Conservation (phyloP, 2,888 invertebrate genomes). For the Scaeva pyrastri region DNA sequence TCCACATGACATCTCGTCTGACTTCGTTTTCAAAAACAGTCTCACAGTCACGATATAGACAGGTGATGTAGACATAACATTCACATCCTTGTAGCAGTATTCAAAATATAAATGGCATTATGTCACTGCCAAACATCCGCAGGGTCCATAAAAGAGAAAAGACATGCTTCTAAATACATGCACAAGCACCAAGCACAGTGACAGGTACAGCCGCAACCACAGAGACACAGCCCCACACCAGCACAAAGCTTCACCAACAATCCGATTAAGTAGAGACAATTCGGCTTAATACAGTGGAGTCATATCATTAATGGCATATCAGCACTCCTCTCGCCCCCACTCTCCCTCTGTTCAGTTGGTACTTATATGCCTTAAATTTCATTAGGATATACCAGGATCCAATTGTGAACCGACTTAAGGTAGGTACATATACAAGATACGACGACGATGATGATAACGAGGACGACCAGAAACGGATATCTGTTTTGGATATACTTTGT, state of each 20-base stretch:
- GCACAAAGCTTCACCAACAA: constrained; percentile 31
- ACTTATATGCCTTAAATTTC: background rate
- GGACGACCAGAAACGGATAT: constrained; percentile 59
- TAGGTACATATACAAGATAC: background rate
- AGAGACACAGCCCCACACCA: background rate
- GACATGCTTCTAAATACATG: background rate
- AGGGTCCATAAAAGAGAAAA: constrained; percentile 11
- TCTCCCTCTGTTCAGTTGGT: background rate
- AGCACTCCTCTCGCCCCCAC: background rate
- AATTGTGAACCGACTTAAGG: constrained; percentile 12
- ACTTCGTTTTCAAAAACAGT: constrained; percentile 38
- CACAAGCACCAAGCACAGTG: background rate
- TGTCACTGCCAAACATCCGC: constrained; percentile 33
- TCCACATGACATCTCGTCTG: constrained; percentile 34
- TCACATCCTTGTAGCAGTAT: constrained; percentile 34
- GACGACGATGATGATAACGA: background rate
- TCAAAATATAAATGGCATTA: constrained; percentile 37
- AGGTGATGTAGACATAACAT: constrained; percentile 23
- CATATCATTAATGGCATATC: constrained; percentile 36
- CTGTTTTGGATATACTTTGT: constrained; percentile 55
- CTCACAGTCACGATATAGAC: constrained; percentile 30
- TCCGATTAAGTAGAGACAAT: constrained; percentile 59
- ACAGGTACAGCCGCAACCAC: background rate
- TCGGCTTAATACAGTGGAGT: constrained; percentile 42
- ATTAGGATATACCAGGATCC: constrained; percentile 35